phyloP scores from a whole-genome alignment of 2,888 invertebrate genomes.

The Calephelis perditalis region DNA sequence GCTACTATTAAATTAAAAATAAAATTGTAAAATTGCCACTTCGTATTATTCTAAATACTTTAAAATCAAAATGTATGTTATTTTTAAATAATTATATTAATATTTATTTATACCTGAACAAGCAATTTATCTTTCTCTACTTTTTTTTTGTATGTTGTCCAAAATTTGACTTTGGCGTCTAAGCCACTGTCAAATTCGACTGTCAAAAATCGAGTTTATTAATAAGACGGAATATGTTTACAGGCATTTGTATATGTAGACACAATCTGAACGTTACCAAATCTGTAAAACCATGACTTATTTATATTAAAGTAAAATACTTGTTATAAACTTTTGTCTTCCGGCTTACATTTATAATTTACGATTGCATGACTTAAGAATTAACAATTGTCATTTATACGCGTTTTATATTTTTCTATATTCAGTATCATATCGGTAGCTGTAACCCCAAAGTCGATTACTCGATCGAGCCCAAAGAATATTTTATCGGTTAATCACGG shows the following conservation, averaged over 20 bases:
- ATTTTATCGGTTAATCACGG: conserved; percentile 62
- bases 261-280: conserved; percentile 38
- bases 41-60: no score
- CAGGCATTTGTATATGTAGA: conserved; percentile 11
- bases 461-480: conserved; percentile 61
- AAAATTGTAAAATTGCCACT: no score
- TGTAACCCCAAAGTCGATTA: conserved; percentile 63
- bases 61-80: no score
- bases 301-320: conserved; percentile 40
- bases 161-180: no score
- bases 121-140: no score
- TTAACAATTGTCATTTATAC: conserved; percentile 15
- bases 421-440: conserved; percentile 18
- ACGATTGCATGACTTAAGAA: background rate
- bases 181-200: no score
- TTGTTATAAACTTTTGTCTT: conserved; percentile 16
- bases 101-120: no score
- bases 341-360: conserved; percentile 14
- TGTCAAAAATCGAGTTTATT: no score
- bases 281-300: conserved; percentile 54
- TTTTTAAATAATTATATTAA: no score
- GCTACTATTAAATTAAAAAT: no score
- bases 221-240: conserved; percentile 6
- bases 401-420: conserved; percentile 18
- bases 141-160: no score